These are phyloP conservation scores for Scaptomyza flava DNA, from an alignment of 2,888 invertebrate genomes.

Conservation along the genomic window DNA sequence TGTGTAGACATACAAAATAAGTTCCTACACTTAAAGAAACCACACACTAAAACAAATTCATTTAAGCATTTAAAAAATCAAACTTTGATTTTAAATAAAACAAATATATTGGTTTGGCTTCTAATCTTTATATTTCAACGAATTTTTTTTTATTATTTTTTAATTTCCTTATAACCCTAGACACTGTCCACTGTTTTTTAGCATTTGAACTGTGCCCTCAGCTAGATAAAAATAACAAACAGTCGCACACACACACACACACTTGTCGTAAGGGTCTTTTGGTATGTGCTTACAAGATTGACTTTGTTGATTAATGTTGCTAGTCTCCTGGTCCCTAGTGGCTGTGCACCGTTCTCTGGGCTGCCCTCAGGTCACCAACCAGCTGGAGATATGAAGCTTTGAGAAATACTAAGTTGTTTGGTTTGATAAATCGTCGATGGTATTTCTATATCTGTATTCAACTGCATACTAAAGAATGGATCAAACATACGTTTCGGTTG, in stretches of 20 bases:
- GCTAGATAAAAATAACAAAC: conserved; percentile 13
- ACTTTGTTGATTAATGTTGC: conserved; percentile 67
- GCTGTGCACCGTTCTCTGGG: background rate
- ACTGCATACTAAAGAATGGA: conserved; percentile 10
- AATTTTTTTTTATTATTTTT: background rate
- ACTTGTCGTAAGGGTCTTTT: conserved; percentile 11
- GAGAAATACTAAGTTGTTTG: conserved; percentile 34
- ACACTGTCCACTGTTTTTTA: conserved; percentile 17
- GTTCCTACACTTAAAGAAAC: conserved; percentile 1
- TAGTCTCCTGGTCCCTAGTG: background rate
- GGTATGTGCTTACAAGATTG: conserved; percentile 60
- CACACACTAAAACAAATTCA: background rate
- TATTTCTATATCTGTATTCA: conserved; percentile 18
- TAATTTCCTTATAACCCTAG: background rate
- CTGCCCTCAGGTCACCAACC: conserved; percentile 21
- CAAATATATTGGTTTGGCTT: no score
- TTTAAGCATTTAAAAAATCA: background rate
- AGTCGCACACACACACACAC: conserved; percentile 8
- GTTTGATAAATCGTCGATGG: conserved; percentile 51
- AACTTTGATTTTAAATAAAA: no score
- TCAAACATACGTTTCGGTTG: conserved; percentile 11
- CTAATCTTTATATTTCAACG: no score
- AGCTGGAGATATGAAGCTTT: conserved; percentile 36
- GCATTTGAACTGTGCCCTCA: conserved; percentile 19
- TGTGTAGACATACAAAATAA: conserved; percentile 31